Percentiles rank a stretch among this genome's conserved stretches.
phyloP scores from a whole-genome alignment of 1,140 invertebrate genomes.

The Drosophila pandora region DNA sequence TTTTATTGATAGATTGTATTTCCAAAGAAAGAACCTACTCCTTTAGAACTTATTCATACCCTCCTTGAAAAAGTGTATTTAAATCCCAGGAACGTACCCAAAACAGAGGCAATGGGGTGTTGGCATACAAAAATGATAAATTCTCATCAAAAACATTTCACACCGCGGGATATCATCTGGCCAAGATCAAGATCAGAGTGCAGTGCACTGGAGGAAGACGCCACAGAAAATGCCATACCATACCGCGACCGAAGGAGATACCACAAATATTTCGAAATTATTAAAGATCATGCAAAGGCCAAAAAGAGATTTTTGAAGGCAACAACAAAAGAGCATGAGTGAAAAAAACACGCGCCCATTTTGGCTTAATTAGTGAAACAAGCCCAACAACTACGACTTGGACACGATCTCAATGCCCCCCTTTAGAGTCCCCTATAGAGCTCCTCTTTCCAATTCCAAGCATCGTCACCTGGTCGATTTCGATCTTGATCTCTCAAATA shows the following conservation, averaged over 20 bases:
- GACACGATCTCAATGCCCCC: slow-evolving; percentile 37
- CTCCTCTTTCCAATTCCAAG: slow-evolving; percentile 2
- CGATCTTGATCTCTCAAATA: slow-evolving; percentile 74
- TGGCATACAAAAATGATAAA: slow-evolving; percentile 75
- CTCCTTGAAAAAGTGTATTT: not conserved
- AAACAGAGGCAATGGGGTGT: slow-evolving; percentile 52
- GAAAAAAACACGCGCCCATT: slow-evolving; percentile 70
- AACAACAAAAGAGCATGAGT: not conserved
- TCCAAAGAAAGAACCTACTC: not conserved
- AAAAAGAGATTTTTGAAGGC: slow-evolving; percentile 33
- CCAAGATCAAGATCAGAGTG: slow-evolving; percentile 55
- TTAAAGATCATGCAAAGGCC: slow-evolving; percentile 78
- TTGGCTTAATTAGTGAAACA: slow-evolving; percentile 81
- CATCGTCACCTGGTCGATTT: slow-evolving; percentile 44
- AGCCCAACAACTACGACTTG: slow-evolving; percentile 55
- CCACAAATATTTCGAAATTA: slow-evolving; percentile 77
- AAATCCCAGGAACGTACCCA: slow-evolving; percentile 1
- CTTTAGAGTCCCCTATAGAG: not conserved
- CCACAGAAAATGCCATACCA: slow-evolving; percentile 22
- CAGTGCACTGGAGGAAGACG: slow-evolving; percentile 30
- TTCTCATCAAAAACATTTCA: slow-evolving; percentile 82
- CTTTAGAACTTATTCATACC: not conserved
- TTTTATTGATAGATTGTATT: no score
- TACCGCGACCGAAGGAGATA: slow-evolving; percentile 18
- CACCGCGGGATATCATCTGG: slow-evolving; percentile 76